Conservation (phyloP, 2,888 invertebrate species). For the Dryobota labecula region DNA sequence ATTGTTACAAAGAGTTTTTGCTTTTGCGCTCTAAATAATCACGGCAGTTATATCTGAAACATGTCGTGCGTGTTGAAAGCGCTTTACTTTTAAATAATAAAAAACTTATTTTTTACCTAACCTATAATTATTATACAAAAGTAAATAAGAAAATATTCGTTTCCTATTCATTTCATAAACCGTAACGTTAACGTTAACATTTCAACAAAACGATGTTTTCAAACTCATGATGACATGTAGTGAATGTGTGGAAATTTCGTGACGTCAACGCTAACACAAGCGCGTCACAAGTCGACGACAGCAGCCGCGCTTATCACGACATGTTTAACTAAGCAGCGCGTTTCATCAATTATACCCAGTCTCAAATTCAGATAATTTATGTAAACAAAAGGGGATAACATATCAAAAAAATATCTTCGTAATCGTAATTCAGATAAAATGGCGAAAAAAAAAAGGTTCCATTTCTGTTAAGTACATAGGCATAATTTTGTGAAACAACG, state of each 20-base stretch:
- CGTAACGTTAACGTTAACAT: not conserved
- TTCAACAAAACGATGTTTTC: not conserved
- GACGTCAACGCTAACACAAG: not conserved
- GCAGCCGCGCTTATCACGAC: not conserved
- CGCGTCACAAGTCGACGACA: not conserved
- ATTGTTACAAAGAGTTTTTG: not conserved
- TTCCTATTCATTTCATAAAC: not conserved
- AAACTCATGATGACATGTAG: not conserved
- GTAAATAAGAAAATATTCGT: not conserved
- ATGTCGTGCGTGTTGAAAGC: conserved; percentile 1
- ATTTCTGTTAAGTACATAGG: no score
- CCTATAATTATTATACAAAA: not conserved
- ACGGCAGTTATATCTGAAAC: conserved; percentile 6
- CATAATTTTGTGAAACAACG: no score
- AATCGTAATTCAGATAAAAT: no score
- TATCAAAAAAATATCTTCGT: no score
- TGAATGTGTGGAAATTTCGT: not conserved
- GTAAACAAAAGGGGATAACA: no score
- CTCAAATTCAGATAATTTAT: no score
- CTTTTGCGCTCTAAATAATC: not conserved
- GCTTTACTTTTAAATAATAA: not conserved
- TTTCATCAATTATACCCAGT: not conserved
- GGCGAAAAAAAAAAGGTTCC: no score
- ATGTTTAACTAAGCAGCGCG: not conserved
- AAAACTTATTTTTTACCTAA: not conserved